Percentiles rank a stretch among this genome's conserved stretches.
phyloP scores from a whole-genome alignment of 2,113 vertebrate genomes.

The Menidia beryllina region DNA sequence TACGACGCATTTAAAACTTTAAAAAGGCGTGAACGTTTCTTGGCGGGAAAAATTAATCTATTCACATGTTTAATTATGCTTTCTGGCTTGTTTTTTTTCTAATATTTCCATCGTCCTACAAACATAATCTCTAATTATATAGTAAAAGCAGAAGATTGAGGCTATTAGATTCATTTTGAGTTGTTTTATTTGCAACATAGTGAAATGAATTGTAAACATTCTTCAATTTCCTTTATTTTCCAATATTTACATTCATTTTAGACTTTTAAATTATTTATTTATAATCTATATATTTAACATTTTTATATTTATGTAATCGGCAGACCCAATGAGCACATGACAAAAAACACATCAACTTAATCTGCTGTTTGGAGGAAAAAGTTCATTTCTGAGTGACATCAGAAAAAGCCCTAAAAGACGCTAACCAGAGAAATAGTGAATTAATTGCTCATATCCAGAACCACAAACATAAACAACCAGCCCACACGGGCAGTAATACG shows the following conservation, averaged over 20 bases:
- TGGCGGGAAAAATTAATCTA: background rate
- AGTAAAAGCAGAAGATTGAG: background rate
- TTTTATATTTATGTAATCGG: too few species aligned
- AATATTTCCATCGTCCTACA: background rate
- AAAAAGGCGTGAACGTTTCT: too few species aligned
- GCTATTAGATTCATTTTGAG: background rate
- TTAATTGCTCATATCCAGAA: background rate
- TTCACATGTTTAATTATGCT: background rate
- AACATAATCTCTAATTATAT: background rate
- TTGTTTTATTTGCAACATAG: background rate
- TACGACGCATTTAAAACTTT: background rate
- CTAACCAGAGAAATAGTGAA: background rate
- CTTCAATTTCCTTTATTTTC: too few species aligned
- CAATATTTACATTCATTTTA: too few species aligned
- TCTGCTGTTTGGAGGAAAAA: background rate
- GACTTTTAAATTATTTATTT: background rate
- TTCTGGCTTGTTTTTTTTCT: background rate
- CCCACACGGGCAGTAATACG: background rate
- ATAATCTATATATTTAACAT: background rate
- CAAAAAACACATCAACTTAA: background rate
- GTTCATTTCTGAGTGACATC: slow-evolving; percentile 13
- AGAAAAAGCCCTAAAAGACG: background rate
- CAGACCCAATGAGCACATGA: background rate
- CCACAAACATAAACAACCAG: background rate
- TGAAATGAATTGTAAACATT: background rate